Base-by-base conservation (phyloP, 2,797 vertebrate genomes). In the Alca torda region DNA sequence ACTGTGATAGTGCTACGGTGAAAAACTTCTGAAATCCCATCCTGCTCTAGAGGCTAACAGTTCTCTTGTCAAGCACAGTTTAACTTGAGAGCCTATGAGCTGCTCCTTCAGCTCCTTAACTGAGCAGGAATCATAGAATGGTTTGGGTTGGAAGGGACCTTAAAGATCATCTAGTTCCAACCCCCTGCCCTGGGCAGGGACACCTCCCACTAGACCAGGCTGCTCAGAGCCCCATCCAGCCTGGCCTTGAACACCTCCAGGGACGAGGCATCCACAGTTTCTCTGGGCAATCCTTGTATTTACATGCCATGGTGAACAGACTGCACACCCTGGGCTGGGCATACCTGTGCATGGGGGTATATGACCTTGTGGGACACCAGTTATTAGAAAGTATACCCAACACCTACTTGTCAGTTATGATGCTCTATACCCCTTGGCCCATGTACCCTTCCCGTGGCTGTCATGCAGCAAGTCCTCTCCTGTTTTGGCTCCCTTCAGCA, bases 311-410 rank as follows among this genome's bases (percentile, higher is more conserved):
- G 33, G 31, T n/a, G 61, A 81, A 28, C 11, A 37, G 31, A 45
- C 19, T 10, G 16, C 37, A 46, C 0, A 7, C 13, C 39, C 8
- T 1, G 16, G 10, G 10, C 1, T 73, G 60, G 31, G 15, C 25
- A 90, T 0, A 0, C 35, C 23, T 46, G 8, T 25, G 25, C 1
- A 3, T 3, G 30, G 33, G 5, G 30, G 6, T 54, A 33, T 28
- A 30, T 0, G 4, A 83, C 43, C 20, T 60, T 73, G 54, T 25
- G 75, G 61, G 43, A 65, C 1, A 5, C 16, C 9, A 0, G 0
- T 72, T 84, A 67, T 23, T 28, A 28, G 30, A 18, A 31, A 59
- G 9, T 16, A 61, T 19, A 54, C 3, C 10, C 28, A 79, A 59
- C 23, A 45, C 2, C 5, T 35, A 10, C n/a, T 79, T 67, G 33